These are phyloP conservation scores for Scaptomyza pallida DNA, from an alignment of 1,140 invertebrate species.

Conservation along the genomic window DNA sequence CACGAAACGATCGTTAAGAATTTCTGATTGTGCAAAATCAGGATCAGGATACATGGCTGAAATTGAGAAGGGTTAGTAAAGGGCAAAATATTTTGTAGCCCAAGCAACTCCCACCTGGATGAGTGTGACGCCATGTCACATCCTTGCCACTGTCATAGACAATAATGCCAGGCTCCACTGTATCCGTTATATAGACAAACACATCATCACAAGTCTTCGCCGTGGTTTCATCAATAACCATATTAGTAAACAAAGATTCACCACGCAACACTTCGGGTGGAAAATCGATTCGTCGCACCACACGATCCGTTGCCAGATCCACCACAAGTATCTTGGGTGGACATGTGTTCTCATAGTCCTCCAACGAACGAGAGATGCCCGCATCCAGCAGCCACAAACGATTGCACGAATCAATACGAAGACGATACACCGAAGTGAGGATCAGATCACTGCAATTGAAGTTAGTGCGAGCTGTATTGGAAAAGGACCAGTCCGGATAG, in stretches of 20 bases:
- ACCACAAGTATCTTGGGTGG: constrained; percentile 92
- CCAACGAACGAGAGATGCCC: constrained; percentile 90
- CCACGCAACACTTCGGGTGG: constrained; percentile 88
- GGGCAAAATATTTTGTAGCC: not conserved
- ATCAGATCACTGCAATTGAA: constrained; percentile 90
- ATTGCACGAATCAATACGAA: constrained; percentile 89
- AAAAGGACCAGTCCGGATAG: constrained; percentile 92
- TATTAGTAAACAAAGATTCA: constrained; percentile 89
- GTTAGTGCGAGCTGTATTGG: constrained; percentile 87
- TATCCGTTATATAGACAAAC: constrained; percentile 91
- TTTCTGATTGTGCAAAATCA: constrained; percentile 88
- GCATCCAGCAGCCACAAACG: constrained; percentile 90
- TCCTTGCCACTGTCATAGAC: constrained; percentile 89
- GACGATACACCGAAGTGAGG: constrained; percentile 90
- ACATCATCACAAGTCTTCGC: constrained; percentile 88
- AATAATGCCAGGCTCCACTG: constrained; percentile 90
- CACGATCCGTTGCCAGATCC: constrained; percentile 88
- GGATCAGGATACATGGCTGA: constrained; percentile 91
- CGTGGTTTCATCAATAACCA: constrained; percentile 90
- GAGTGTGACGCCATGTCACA: constrained; percentile 90
- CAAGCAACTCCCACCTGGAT: constrained; percentile 84
- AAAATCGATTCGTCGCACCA: constrained; percentile 86
- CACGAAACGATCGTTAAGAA: constrained; percentile 88
- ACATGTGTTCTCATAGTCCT: constrained; percentile 90
- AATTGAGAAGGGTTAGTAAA: not conserved